Percentiles rank a stretch among this genome's conserved stretches.
Evolutionary conservation across 2,797 vertebrate species (phyloP).

Genomic region (Sebastes matsubarae): DNA sequence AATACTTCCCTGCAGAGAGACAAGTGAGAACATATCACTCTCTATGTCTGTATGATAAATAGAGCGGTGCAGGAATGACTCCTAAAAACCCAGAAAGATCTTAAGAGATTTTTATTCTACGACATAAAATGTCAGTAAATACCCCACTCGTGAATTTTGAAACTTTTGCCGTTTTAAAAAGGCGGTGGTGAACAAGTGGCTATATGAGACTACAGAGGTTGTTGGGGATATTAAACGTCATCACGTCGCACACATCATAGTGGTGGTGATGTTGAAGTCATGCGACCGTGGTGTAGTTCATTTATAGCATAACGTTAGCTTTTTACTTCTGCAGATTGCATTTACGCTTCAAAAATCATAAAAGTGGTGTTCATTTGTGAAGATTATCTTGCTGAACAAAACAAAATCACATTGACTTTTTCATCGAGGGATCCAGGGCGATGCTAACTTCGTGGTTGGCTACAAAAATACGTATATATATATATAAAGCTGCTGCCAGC

Average conservation of each 20-base stretch:
- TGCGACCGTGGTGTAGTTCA: background rate
- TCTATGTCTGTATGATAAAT: background rate
- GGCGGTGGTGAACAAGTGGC: too few relatives aligned
- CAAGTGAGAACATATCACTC: background rate
- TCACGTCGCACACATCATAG: background rate
- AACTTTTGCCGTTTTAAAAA: background rate
- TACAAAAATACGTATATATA: background rate
- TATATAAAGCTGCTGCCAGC: background rate
- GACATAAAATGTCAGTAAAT: background rate
- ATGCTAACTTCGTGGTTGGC: background rate
- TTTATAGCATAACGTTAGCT: too few relatives aligned
- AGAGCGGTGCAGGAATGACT: background rate
- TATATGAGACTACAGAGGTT: background rate
- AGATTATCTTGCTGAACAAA: too few relatives aligned
- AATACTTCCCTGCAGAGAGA: background rate
- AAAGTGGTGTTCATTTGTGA: too few relatives aligned
- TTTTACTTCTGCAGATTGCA: too few relatives aligned
- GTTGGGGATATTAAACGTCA: background rate
- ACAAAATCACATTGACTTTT: rapidly evolving
- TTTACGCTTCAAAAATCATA: too few relatives aligned
- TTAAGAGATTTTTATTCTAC: background rate
- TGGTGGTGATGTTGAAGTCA: background rate
- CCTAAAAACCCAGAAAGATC: background rate
- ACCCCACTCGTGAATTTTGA: background rate
- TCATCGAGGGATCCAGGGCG: background rate